A percentile compares a stretch with the other conserved stretches of the same genome.
phyloP scores from a whole-genome alignment of 2,888 invertebrate genomes.

The Hofmannophila pseudospretella region DNA sequence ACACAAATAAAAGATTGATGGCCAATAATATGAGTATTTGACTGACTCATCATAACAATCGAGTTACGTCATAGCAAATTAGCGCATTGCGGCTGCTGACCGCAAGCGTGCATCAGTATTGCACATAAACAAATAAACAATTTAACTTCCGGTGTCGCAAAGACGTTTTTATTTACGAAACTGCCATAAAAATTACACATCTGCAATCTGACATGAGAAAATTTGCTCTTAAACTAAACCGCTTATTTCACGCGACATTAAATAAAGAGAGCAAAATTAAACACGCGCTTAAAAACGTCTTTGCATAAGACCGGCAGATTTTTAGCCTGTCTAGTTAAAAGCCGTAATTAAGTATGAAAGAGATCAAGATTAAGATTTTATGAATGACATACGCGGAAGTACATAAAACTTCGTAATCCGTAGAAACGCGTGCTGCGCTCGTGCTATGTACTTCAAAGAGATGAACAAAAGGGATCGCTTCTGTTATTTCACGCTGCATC shows the following conservation, averaged over 20 bases:
- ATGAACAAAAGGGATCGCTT: conserved; percentile 3
- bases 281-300: conserved; percentile 20
- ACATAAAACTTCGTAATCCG: too few relatives aligned
- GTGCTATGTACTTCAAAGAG: too few relatives aligned
- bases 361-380: not conserved
- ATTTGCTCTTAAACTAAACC: conserved; percentile 14
- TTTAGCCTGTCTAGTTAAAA: conserved; percentile 22
- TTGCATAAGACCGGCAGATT: conserved; percentile 44
- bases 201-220: conserved; percentile 9
- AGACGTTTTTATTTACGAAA: conserved; percentile 15
- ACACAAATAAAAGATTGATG: conserved; percentile 16
- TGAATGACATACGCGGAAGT: too few relatives aligned
- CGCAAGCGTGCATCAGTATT: conserved; percentile 15
- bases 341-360: conserved; percentile 9
- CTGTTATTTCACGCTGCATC: conserved; percentile 11
- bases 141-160: conserved; percentile 32
- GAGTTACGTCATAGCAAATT: conserved; percentile 31
- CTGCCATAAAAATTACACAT: conserved; percentile 17
- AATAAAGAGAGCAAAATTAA: conserved; percentile 11
- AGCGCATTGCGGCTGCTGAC: conserved; percentile 17
- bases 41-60: conserved; percentile 34
- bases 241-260: conserved; percentile 26
- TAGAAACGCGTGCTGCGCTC: too few relatives aligned
- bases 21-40: conserved; percentile 14
- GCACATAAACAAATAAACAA: conserved; percentile 26